Evolutionary conservation across 2,113 vertebrate species (phyloP).

Genomic region (Thamnaconus septentrionalis): DNA sequence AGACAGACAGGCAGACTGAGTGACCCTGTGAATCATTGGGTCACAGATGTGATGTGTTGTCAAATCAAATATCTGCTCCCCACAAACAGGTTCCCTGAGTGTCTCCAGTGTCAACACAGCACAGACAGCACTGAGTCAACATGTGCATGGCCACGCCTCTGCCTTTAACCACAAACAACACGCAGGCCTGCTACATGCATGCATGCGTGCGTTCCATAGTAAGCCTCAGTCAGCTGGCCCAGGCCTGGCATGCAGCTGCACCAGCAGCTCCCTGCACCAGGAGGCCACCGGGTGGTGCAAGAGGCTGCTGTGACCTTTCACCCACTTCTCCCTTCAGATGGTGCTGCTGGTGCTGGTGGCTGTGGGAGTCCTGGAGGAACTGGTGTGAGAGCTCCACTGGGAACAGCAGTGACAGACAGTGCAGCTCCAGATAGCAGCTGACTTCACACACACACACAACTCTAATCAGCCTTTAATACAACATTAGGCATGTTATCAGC

Average conservation of each 20-base stretch:
- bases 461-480: neutral
- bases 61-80: neutral
- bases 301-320: conserved; percentile 54
- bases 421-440: neutral
- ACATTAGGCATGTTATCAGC: too few relatives aligned
- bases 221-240: conserved; percentile 15
- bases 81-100: conserved; percentile 4
- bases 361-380: conserved; percentile 41
- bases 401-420: neutral
- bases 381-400: conserved; percentile 17
- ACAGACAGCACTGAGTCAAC: conserved; percentile 23
- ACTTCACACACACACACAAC: conserved; percentile 21
- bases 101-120: conserved; percentile 9
- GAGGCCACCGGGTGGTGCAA: conserved; percentile 1
- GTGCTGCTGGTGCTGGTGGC: conserved; percentile 28
- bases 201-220: neutral
- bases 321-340: conserved; percentile 47
- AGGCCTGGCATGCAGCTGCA: conserved; percentile 28
- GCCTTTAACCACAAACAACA: conserved; percentile 23
- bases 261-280: conserved; percentile 4
- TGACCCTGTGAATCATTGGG: too few relatives aligned
- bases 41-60: neutral
- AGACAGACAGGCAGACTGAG: too few relatives aligned
- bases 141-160: neutral
- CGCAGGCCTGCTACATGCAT: conserved; percentile 4